Evolutionary conservation across 2,888 invertebrate genomes (phyloP).

Genomic region (Ferdinandea cuprea): DNA sequence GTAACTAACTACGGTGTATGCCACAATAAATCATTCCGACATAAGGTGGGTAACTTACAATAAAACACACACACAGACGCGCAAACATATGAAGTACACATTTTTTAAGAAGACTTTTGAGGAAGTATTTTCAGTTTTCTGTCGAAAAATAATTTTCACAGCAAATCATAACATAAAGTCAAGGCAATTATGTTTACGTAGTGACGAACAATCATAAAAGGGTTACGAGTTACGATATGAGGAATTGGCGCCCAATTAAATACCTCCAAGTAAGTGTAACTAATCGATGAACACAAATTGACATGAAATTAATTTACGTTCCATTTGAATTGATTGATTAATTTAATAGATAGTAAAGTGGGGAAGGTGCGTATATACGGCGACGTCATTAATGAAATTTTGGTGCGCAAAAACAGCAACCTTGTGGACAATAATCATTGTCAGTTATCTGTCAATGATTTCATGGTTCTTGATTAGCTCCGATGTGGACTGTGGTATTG

Average conservation of each 20-base stretch:
- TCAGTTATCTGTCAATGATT: too few relatives aligned
- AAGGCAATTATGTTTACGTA: constrained; percentile 23
- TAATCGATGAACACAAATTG: neutral
- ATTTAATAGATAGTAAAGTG: neutral
- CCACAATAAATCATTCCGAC: constrained; percentile 14
- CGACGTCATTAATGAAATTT: too few relatives aligned
- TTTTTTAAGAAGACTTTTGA: constrained; percentile 8
- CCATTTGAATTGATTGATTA: neutral
- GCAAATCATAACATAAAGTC: constrained; percentile 18
- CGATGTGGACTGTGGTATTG: too few relatives aligned
- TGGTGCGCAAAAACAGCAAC: too few relatives aligned
- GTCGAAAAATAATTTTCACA: neutral
- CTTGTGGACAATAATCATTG: too few relatives aligned
- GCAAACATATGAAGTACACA: too few relatives aligned
- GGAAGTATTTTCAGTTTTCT: neutral
- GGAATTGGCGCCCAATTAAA: too few relatives aligned
- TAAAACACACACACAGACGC: neutral
- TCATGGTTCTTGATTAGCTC: too few relatives aligned
- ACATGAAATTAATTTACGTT: neutral
- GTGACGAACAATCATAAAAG: constrained; percentile 18
- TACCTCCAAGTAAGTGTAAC: too few relatives aligned
- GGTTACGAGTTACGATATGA: constrained; percentile 18
- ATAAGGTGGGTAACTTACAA: too few relatives aligned
- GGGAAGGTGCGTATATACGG: neutral
- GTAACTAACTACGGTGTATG: too few relatives aligned